Percentiles rank a stretch among this genome's conserved stretches.
phyloP scores from a whole-genome alignment of 2,888 invertebrate genomes.

The Dryocosmus kuriphilus region DNA sequence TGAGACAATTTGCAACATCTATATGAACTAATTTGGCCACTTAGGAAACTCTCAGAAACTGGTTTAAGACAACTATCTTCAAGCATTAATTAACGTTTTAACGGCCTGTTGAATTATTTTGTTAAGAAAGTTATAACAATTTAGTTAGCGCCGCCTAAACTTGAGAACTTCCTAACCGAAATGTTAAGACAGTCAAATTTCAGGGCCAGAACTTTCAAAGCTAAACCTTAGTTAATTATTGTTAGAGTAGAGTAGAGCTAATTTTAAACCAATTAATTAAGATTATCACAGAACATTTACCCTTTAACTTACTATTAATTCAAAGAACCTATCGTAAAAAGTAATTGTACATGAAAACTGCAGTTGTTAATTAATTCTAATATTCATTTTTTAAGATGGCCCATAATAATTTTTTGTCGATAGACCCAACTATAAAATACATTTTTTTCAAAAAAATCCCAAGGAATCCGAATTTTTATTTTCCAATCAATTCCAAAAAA shows the following conservation, averaged over 20 bases:
- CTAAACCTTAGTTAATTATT: constrained; percentile 22
- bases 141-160: background rate
- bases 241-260: background rate
- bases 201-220: constrained; percentile 15
- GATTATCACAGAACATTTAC: background rate
- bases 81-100: constrained; percentile 37
- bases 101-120: constrained; percentile 21
- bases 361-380: too few species aligned
- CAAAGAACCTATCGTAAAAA: too few species aligned
- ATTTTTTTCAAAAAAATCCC: too few species aligned
- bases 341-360: too few species aligned
- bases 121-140: constrained; percentile 32
- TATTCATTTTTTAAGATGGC: too few species aligned
- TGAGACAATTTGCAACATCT: constrained; percentile 37
- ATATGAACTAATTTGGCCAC: constrained; percentile 32
- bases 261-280: background rate
- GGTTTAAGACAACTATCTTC: constrained; percentile 34
- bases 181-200: background rate
- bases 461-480: too few species aligned
- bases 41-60: constrained; percentile 26
- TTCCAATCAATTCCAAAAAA: too few species aligned
- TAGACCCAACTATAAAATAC: too few species aligned
- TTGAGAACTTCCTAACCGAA: background rate
- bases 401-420: too few species aligned
- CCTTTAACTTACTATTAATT: too few species aligned